These are phyloP conservation scores for Nothura maculosa DNA, from an alignment of 2,797 vertebrate genomes.

Conservation along the genomic window DNA sequence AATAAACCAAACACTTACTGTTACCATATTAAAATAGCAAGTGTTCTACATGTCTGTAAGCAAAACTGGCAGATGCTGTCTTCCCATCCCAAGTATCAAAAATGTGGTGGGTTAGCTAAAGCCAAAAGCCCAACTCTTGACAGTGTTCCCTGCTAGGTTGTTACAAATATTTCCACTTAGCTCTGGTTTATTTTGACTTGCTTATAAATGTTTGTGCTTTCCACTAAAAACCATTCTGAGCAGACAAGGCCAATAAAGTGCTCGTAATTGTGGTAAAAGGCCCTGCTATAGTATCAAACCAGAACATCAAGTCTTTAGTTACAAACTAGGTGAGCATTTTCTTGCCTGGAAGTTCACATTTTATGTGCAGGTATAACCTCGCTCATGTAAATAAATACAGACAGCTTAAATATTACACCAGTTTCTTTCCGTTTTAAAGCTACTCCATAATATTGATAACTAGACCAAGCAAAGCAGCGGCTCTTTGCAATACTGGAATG, in stretches of 20 bases:
- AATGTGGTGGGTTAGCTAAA: neutral
- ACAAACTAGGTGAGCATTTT: neutral
- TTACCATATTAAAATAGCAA: neutral
- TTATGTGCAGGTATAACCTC: neutral
- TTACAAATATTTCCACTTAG: slow-evolving; percentile 34
- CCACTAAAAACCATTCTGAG: neutral
- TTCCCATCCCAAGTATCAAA: neutral
- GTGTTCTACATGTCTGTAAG: neutral
- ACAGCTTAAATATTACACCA: neutral
- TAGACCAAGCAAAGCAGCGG: neutral
- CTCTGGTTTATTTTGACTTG: slow-evolving; percentile 28
- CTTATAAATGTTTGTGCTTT: neutral
- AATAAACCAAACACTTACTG: neutral
- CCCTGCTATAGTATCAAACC: neutral
- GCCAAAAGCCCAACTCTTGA: neutral
- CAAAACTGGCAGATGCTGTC: neutral
- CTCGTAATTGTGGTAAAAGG: neutral
- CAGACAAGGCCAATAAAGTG: neutral
- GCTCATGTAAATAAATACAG: neutral
- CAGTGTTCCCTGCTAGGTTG: neutral
- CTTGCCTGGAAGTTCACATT: neutral
- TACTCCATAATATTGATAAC: neutral
- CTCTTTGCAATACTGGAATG: slow-evolving; percentile 30
- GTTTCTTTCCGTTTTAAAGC: slow-evolving; percentile 6
- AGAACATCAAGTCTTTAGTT: neutral